Evolutionary conservation across 2,888 invertebrate genomes (phyloP).

Genomic region (Craniophora ligustri): DNA sequence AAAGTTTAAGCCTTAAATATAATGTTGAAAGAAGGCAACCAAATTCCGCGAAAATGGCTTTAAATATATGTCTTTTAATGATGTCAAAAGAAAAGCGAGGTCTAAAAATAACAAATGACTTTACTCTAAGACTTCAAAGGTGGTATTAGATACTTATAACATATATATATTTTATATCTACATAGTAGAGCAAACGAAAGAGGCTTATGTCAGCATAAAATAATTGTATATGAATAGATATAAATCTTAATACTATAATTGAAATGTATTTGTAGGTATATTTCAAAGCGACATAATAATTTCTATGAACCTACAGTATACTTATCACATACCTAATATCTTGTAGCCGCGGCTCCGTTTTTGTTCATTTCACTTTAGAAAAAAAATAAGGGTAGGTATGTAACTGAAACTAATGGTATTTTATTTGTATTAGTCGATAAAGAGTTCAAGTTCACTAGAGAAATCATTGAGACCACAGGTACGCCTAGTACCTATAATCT

Average conservation of each 20-base stretch:
- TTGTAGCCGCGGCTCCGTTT: too few species aligned
- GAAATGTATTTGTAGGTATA: constrained; percentile 1
- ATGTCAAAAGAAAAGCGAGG: background rate
- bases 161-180: background rate
- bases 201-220: constrained; percentile 1
- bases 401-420: too few species aligned
- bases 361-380: too few species aligned
- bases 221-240: background rate
- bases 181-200: background rate
- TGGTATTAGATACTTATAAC: background rate
- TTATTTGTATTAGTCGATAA: too few species aligned
- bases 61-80: too few species aligned
- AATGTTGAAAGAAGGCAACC: too few species aligned
- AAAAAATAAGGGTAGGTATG: too few species aligned
- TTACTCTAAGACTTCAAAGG: background rate
- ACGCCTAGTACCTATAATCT: too few species aligned
- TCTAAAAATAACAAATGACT: background rate
- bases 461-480: too few species aligned
- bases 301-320: constrained; percentile 43
- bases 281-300: constrained; percentile 38
- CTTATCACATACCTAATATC: constrained; percentile 61
- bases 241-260: constrained; percentile 15
- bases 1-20: too few species aligned
- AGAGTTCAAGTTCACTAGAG: too few species aligned
- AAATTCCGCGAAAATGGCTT: too few species aligned